Evolutionary conservation across 1,140 invertebrate genomes (phyloP), one percentile per base, ranked within the genome.

Genomic region (Cyclargus thomasi): DNA sequence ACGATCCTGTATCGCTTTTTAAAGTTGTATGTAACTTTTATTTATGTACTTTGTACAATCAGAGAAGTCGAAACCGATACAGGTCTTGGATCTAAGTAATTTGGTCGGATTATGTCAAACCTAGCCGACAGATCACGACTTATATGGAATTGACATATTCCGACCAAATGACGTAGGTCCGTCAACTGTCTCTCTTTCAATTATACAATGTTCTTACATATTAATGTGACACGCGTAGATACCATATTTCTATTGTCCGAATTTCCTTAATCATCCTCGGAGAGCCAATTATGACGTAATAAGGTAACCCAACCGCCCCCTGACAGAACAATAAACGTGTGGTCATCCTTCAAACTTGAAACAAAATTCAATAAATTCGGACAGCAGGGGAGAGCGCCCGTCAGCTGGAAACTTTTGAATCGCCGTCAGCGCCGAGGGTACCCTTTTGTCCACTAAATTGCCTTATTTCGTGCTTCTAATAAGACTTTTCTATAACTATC

Each of bases 381-480:
- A 81, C 77, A 79, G 71, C 63, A 73, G 74, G 79, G 81, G 77
- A 68, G 73, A 69, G 62, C 62, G 69, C 63, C 76, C 71, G 75
- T 82, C 82, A 80, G 68, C 72, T 81, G 79, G 79, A 84, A 89
- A 89, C 83, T 87, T 87, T 85, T 80, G 80, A 86, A 85, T 80
- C 70, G 81, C 81, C 81, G 73, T 76, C 82, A 82, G 81, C 74
- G 74, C 70, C 76, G 75, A 67, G 79, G 78, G 78, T 75, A 77
- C 78, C 79, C 84, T 83, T 86, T 89, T 89, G 86, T 89, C 81
- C 81, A 74, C 76, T 63, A 89, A 88, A 89, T 89, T 86, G 83
- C 84, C 81, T 84, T 80, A 85, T 86, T 82, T 82, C 76, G 77
- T 75, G 82, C 77, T 70, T 73, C 71, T 83, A 86, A 86, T 86